These are phyloP conservation scores for Heliornis fulica DNA, from an alignment of 2,113 vertebrate genomes.

Conservation along the genomic window DNA sequence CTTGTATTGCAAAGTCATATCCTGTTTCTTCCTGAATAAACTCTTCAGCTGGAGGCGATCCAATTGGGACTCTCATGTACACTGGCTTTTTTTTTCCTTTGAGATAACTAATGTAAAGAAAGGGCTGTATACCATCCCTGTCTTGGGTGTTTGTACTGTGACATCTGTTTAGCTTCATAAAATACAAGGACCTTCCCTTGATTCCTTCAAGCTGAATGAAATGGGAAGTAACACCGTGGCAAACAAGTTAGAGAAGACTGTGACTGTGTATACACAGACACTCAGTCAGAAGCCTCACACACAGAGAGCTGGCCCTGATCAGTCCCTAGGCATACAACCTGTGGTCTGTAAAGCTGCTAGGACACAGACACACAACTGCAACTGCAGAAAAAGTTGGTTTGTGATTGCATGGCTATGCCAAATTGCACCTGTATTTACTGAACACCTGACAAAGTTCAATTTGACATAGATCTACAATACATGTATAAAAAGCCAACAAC, in stretches of 20 bases:
- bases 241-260: neutral
- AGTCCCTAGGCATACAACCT: neutral
- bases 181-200: neutral
- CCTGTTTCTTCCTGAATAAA: neutral
- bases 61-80: neutral
- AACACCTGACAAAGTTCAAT: neutral
- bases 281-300: neutral
- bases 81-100: neutral
- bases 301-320: neutral
- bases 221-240: neutral
- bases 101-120: neutral
- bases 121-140: neutral
- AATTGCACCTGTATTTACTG: neutral
- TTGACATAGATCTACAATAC: neutral
- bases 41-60: neutral
- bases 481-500: neutral
- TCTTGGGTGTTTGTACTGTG: neutral
- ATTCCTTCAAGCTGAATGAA: neutral
- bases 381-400: neutral
- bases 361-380: neutral
- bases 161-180: conserved; percentile 7
- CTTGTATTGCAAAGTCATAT: neutral
- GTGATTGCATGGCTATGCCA: neutral
- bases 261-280: neutral
- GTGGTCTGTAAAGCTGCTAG: neutral